These are phyloP conservation scores for Danaus chrysippus DNA, from an alignment of 2,888 invertebrate species.

Conservation along the genomic window DNA sequence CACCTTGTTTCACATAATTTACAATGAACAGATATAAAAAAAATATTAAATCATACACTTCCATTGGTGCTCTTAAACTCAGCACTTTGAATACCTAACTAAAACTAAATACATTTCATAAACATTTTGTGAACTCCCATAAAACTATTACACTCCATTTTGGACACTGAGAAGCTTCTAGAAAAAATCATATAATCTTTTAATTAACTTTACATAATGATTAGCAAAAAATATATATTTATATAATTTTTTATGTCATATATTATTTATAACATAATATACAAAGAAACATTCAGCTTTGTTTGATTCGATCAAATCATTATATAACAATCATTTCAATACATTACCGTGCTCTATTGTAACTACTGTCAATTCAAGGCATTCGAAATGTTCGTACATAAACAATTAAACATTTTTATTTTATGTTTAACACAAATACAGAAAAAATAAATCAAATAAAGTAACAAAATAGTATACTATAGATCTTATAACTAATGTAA, in stretches of 20 bases:
- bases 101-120: conserved; percentile 21
- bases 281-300: no score
- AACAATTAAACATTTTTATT: neutral
- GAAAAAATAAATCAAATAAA: neutral
- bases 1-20: conserved; percentile 34
- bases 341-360: no score
- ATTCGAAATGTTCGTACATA: neutral
- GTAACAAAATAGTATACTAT: conserved; percentile 7
- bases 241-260: no score
- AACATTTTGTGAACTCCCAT: conserved; percentile 21
- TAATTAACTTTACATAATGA: neutral
- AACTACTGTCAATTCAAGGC: conserved; percentile 1
- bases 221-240: neutral
- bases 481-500: conserved; percentile 3
- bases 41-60: conserved; percentile 24
- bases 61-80: conserved; percentile 12
- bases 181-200: neutral
- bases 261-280: no score
- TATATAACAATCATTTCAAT: no score
- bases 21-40: conserved; percentile 35
- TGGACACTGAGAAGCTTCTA: neutral
- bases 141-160: conserved; percentile 7
- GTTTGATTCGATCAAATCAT: no score
- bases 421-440: neutral
- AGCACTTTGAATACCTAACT: conserved; percentile 19